Evolutionary conservation across 1,140 invertebrate genomes (phyloP), one percentile per base, ranked within the genome.

Genomic region (Penaeus vannamei): DNA sequence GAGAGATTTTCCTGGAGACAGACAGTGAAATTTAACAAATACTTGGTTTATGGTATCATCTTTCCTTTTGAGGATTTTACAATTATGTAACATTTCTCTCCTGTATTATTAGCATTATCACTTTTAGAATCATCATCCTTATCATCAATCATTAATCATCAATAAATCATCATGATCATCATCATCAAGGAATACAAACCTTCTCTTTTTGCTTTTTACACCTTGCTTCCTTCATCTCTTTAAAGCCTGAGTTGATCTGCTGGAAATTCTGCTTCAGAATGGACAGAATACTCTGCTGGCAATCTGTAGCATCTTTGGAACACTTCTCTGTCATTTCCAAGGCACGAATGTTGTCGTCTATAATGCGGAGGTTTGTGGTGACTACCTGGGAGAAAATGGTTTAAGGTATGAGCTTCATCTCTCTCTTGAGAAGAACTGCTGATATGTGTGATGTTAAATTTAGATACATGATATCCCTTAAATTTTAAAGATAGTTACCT

Each of bases 151-250:
- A n/a, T n/a, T n/a, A 53, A 53, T 53, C 17, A 14, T 53, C 10
- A 53, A 17, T 17, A 12, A n/a, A 53, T 53, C 10, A 53, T 53
- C 10, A 53, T 14, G 1, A 53, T 53, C 4, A 53, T 53, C 17
- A 53, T 53, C 17, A 53, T 76, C 46, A 66, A 23, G 1, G 26
- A 64, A 60, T n/a, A 76, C 62, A 96, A 94, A 85, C 96, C 94
- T 53, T 95, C 94, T 85, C 95, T 59, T 90, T 90, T 81, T 82
- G 76, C 60, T 72, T 90, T 53, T 85, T 90, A 69, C 64, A 80
- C 32, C 88, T 85, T 26, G 69, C 10, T 29, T 85, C 84, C 76
- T 82, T 90, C 79, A 90, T 85, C 10, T 90, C 94, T 32, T 91
- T 87, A 62, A 91, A 87, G 66, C 72, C 84, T 3, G 87, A 84